Base-by-base conservation (phyloP, 1,140 invertebrate species). In the Papilio aristodemus region DNA sequence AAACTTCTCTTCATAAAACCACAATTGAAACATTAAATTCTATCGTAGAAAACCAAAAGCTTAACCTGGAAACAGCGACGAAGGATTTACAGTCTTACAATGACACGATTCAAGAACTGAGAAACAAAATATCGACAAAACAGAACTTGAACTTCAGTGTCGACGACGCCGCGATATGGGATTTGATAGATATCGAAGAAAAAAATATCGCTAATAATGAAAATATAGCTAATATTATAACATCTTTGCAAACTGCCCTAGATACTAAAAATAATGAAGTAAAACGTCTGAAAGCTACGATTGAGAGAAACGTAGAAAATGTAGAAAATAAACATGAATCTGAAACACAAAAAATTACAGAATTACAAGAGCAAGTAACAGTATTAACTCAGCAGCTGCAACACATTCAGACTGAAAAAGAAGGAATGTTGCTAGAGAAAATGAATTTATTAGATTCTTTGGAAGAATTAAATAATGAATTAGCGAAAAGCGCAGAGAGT, bases 131-230 rank as follows among this genome's bases (percentile, higher is more conserved):
- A 62, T 67, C 50, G 37, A 66, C 78, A 25, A 79, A 83, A 71
- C 77, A 82, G 32, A 78, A 66, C 41, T 43, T 72, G 43, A 27
- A 57, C 10, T 70, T 59, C 22, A 71, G 69, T 43, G 58, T 85
- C 36, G 73, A 72, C 67, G 81, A 85, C 13, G 71, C 13, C 46
- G 60, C 77, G 43, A 54, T 89, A 50, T 78, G 85, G 70, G 71
- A 57, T 36, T 82, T 91, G 78, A 75, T 89, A 43, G 69, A 69
- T 10, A 86, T 81, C 66, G 89, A 91, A 78, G 79, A 86, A 71
- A 77, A 79, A 13, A 77, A 86, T 67, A 77, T 86, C 46, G 78
- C 85, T n/a, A 91, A 85, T 73, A 87, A 87, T 70, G 87, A 89
- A 72, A 89, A 91, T 70, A 80, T 91, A 46, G 81, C 75, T 69